A percentile compares a stretch with the other conserved stretches of the same genome.
Conservation (phyloP, 2,888 invertebrate species). For the Callinectes sapidus region DNA sequence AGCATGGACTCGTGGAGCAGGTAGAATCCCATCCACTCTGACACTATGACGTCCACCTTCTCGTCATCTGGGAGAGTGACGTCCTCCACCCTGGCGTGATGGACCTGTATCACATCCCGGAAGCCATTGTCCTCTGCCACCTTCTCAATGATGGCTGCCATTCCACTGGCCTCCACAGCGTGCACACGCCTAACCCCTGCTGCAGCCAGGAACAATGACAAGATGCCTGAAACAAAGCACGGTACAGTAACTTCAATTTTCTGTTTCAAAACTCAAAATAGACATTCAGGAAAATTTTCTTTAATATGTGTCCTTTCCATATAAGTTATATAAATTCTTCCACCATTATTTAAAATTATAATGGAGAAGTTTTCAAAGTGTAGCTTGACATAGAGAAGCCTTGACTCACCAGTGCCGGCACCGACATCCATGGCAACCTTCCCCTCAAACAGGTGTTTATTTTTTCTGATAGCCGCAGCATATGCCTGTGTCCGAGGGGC, state of each 20-base stretch:
- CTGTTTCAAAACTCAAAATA: background rate
- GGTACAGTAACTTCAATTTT: background rate
- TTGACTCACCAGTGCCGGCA: constrained; percentile 83
- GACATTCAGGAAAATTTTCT: background rate
- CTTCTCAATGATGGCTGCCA: constrained; percentile 82
- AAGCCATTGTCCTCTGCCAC: constrained; percentile 84
- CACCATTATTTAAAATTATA: background rate
- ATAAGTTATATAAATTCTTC: background rate
- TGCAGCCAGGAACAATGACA: constrained; percentile 91
- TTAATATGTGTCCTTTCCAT: background rate
- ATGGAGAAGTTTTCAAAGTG: background rate
- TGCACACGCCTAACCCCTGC: constrained; percentile 93
- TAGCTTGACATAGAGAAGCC: background rate
- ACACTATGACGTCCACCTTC: constrained; percentile 91
- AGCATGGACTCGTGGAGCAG: constrained; percentile 96
- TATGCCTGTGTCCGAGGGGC: constrained; percentile 86
- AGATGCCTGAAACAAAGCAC: constrained; percentile 80
- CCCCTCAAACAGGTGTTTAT: constrained; percentile 81
- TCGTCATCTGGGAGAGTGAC: constrained; percentile 81
- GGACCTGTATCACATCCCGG: constrained; percentile 81
- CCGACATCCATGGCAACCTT: constrained; percentile 92
- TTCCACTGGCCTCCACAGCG: constrained; percentile 88
- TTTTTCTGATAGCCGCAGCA: constrained; percentile 84
- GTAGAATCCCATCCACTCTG: constrained; percentile 99
- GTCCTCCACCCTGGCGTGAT: constrained; percentile 87